Evolutionary conservation across 2,797 vertebrate species (phyloP).

Genomic region (Acrocephalus scirpaceus): DNA sequence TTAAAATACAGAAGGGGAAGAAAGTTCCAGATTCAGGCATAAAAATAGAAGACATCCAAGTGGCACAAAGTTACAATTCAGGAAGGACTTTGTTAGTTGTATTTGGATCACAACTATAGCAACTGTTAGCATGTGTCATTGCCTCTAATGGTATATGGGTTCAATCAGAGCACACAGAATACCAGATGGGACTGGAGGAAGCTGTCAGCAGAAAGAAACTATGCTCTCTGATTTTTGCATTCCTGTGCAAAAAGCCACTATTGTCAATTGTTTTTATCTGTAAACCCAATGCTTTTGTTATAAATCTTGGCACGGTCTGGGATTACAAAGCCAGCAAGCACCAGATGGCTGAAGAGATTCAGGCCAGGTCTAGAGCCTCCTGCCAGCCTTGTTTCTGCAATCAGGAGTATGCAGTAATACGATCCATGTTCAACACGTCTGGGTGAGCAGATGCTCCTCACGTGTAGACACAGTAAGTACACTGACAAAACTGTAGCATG

Average conservation of each 20-base stretch:
- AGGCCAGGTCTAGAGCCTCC: constrained; percentile 21
- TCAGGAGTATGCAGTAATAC: background rate
- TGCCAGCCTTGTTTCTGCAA: background rate
- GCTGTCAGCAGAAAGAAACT: constrained; percentile 38
- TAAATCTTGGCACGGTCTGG: background rate
- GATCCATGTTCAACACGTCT: background rate
- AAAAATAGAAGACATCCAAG: background rate
- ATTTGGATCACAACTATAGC: constrained; percentile 7
- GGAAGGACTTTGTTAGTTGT: background rate
- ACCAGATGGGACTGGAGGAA: constrained; percentile 44
- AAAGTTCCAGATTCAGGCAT: background rate
- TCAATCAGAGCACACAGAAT: constrained; percentile 26
- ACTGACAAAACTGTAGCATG: background rate
- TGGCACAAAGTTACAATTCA: background rate
- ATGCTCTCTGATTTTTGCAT: constrained; percentile 5
- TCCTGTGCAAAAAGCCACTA: constrained; percentile 7
- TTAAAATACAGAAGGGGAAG: background rate
- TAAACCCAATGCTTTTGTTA: constrained; percentile 17
- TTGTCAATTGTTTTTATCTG: constrained; percentile 18
- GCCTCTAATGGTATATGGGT: constrained; percentile 13
- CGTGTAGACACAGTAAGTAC: background rate
- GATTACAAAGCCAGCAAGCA: constrained; percentile 7
- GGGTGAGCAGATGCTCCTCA: constrained; percentile 8
- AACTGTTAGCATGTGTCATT: constrained; percentile 32
- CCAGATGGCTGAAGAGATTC: constrained; percentile 38